A percentile compares a stretch with the other conserved stretches of the same genome.
Conservation (phyloP, 2,113 vertebrate species). For the Turdus rufiventris region DNA sequence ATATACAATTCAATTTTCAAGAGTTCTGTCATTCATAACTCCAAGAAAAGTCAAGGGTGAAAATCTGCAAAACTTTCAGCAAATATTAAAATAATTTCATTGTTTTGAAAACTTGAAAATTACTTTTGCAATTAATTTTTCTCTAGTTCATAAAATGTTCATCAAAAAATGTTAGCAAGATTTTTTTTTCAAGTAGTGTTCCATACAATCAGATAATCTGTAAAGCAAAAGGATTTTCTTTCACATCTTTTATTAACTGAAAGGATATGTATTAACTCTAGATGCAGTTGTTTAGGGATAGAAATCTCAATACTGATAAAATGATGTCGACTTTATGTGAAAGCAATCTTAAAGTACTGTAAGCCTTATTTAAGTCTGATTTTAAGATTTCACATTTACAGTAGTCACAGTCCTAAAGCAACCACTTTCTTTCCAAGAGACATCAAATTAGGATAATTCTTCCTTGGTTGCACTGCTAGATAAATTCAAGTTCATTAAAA, state of each 20-base stretch:
- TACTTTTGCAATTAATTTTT: neutral
- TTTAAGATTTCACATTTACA: neutral
- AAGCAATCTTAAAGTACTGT: neutral
- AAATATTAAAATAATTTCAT: neutral
- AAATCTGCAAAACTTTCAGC: neutral
- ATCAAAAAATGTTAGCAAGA: neutral
- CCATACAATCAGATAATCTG: neutral
- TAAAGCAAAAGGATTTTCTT: neutral
- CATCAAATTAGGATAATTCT: neutral
- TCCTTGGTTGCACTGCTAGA: neutral
- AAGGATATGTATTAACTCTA: neutral
- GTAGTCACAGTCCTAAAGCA: rapidly evolving
- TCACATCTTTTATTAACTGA: neutral
- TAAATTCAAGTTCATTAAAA: neutral
- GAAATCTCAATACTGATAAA: neutral
- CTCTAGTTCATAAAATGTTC: neutral
- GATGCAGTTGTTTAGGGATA: neutral
- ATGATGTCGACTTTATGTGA: neutral
- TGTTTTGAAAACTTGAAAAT: neutral
- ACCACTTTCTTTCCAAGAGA: neutral
- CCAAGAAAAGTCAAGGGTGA: neutral
- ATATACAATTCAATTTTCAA: neutral
- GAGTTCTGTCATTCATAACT: neutral
- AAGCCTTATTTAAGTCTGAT: neutral
- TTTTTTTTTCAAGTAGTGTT: neutral